Evolutionary conservation across 2,113 vertebrate genomes (phyloP), one percentile per base, ranked within the genome.

Genomic region (Scortum barcoo): DNA sequence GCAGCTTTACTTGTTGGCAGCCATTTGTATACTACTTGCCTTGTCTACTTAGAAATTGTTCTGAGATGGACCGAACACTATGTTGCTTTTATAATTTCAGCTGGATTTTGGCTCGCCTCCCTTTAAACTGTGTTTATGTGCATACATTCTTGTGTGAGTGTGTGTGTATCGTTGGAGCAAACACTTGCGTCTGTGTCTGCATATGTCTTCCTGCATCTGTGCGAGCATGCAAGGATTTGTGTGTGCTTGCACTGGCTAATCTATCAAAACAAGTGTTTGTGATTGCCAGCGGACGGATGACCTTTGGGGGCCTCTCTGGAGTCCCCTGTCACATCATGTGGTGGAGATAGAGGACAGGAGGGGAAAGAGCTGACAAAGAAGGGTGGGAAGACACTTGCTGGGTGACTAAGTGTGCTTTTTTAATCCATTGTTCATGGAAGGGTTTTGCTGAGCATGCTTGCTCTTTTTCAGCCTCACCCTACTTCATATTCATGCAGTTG

Each of bases 181-280:
- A 44, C 50, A 48, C 67, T 48, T 26, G 26, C 5, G n/a, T 26
- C 33, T 50, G 14, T 51, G 48, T 84, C 51, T 76, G 24, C 36
- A 62, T 85, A 48, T 69, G 24, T 61, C 30, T 57, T 36, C 28
- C 46, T 6, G 2, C n/a, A 30, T 67, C 60, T 72, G 66, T 61
- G 75, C 40, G 36, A 63, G 60, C 53, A 44, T 73, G 58, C 53
- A 28, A 44, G 36, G 42, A 57, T 67, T 60, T 89, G 76, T 28
- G 51, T 85, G 78, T 51, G 65, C 80, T 81, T 81, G 63, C 80
- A 76, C 60, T 20, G 62, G 81, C 73, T 91, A 89, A 93, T 93
- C 88, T 85, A 90, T 94, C 91, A 93, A 91, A 88, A 91, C 85
- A 90, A 93, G 90, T 88, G 91, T 84, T 93, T 88, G 86, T 89